Evolutionary conservation across 2,113 vertebrate genomes (phyloP).

Genomic region (Chunga burmeisteri): DNA sequence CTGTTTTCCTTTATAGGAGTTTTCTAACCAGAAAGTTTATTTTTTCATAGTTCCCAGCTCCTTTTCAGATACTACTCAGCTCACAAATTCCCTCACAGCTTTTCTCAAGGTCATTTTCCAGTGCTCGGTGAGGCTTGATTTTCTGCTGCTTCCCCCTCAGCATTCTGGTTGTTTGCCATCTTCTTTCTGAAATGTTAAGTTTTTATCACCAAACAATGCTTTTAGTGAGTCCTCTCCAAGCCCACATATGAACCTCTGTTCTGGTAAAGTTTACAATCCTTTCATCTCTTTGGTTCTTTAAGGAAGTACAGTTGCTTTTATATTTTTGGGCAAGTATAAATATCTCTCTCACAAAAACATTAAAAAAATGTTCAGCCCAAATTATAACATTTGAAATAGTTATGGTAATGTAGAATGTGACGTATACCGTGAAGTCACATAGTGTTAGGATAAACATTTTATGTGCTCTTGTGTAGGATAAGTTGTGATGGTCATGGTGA

Average conservation of each 20-base stretch:
- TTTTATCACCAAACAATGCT: background rate
- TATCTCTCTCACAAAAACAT: background rate
- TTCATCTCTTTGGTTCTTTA: background rate
- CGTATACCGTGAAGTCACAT: background rate
- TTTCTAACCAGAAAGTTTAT: background rate
- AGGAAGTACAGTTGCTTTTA: background rate
- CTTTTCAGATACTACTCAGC: background rate
- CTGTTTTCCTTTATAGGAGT: background rate
- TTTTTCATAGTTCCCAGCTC: background rate
- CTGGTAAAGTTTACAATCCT: background rate
- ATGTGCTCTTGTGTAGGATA: background rate
- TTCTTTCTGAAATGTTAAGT: background rate
- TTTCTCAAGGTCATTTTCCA: conserved; percentile 26
- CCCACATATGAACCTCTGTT: background rate
- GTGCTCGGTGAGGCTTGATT: background rate
- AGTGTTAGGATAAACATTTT: background rate
- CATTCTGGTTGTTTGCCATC: background rate
- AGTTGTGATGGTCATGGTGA: background rate
- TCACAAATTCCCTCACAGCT: background rate
- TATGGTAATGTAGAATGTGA: background rate
- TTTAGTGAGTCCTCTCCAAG: background rate
- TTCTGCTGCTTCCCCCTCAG: background rate
- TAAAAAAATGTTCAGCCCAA: background rate
- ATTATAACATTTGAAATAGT: background rate
- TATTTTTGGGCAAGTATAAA: background rate